A percentile compares a stretch with the other conserved stretches of the same genome.
Conservation (phyloP, 37 sponge, comb jelly and placozoan genomes). For the Corticium candelabrum region DNA sequence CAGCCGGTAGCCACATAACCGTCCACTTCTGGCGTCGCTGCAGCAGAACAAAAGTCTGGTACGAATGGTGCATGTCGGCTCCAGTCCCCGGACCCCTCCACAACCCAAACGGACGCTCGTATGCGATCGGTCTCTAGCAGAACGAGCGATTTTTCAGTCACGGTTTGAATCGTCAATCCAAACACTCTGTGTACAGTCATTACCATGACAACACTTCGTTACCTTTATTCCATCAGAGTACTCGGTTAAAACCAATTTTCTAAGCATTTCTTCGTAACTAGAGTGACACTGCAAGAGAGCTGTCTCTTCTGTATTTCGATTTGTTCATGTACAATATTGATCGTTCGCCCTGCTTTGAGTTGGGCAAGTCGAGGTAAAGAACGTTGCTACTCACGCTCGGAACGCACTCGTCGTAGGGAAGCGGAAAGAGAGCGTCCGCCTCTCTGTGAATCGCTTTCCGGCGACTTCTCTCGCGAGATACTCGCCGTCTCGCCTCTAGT, state of each 20-base stretch:
- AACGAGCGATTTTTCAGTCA: too few species aligned
- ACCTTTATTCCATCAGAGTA: too few species aligned
- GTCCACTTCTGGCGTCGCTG: constrained; percentile 69
- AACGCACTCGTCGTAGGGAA: background rate
- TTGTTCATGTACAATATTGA: background rate
- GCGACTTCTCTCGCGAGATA: background rate
- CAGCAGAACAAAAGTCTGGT: constrained; percentile 78
- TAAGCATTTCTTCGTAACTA: too few species aligned
- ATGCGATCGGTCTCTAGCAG: constrained; percentile 79
- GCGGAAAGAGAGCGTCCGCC: background rate
- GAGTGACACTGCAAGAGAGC: too few species aligned
- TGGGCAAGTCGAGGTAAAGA: background rate
- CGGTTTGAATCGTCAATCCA: too few species aligned
- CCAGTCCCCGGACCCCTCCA: constrained; percentile 61
- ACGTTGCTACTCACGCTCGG: background rate
- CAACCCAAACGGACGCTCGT: constrained; percentile 72
- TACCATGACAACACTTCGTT: too few species aligned
- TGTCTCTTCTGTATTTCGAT: too few species aligned
- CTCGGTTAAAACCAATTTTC: too few species aligned
- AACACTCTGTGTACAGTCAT: too few species aligned
- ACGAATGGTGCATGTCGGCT: constrained; percentile 80
- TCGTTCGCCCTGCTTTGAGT: background rate
- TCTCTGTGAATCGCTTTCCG: background rate
- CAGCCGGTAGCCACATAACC: constrained; percentile 13
- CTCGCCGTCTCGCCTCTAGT: background rate